Base-by-base conservation (phyloP, 2,888 invertebrate genomes). In the Eledona agricola region DNA sequence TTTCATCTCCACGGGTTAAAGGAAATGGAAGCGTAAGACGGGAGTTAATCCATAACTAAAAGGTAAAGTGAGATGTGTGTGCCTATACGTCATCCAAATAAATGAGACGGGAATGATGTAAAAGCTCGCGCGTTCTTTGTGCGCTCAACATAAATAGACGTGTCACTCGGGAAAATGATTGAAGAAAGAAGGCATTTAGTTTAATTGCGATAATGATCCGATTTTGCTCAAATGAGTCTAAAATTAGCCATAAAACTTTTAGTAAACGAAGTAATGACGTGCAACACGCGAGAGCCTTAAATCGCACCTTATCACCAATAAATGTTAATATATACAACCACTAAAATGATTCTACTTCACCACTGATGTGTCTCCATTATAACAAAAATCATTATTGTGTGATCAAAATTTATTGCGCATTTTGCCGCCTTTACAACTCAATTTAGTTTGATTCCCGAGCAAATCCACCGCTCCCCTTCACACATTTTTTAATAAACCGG, bases 121-220 rank as follows among this genome's bases (percentile, higher is more conserved):
- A n/a, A n/a, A n/a, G n/a, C n/a, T n/a, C n/a, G n/a, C n/a, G n/a
- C n/a, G n/a, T n/a, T n/a, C n/a, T n/a, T n/a, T n/a, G n/a, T n/a
- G n/a, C n/a, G n/a, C n/a, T n/a, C n/a, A n/a, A n/a, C n/a, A n/a
- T n/a, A n/a, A n/a, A n/a, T n/a, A n/a, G n/a, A n/a, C n/a, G n/a
- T n/a, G n/a, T n/a, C n/a, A n/a, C n/a, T n/a, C n/a, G n/a, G n/a
- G n/a, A n/a, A n/a, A n/a, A n/a, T n/a, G n/a, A n/a, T n/a, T n/a
- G n/a, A n/a, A n/a, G n/a, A n/a, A n/a, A n/a, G n/a, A n/a, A n/a
- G n/a, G n/a, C n/a, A n/a, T 42, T 32, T 32, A 25, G 5, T 46
- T 15, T 46, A 46, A 46, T 46, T 46, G 46, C 34, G 46, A 34
- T 35, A 46, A 46, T 35, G 26, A 46, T 46, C 46, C 11, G 34